These are phyloP conservation scores for Lysandra coridon DNA, from an alignment of 2,888 invertebrate species.

Conservation along the genomic window DNA sequence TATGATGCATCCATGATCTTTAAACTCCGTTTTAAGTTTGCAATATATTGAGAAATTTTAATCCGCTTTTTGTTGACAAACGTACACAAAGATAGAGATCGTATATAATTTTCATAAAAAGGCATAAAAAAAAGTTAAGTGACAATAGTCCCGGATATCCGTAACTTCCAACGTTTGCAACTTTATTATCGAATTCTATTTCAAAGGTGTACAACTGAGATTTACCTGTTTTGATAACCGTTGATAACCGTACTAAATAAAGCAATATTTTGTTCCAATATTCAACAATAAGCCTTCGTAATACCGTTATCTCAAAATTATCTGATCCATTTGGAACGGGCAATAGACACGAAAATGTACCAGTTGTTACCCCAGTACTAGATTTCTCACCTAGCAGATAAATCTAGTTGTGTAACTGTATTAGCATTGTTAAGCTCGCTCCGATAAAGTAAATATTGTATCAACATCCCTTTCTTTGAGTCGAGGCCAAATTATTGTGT, in stretches of 20 bases:
- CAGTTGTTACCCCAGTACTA: not conserved
- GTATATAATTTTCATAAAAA: not conserved
- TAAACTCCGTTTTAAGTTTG: not conserved
- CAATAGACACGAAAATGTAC: constrained; percentile 7
- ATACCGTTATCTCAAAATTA: constrained; percentile 5
- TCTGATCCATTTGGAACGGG: not conserved
- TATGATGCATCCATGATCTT: constrained; percentile 28
- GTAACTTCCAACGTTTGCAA: not conserved
- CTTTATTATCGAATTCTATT: not conserved
- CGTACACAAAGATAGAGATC: not conserved
- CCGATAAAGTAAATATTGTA: constrained; percentile 39
- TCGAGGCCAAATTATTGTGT: constrained; percentile 47
- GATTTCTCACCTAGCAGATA: constrained; percentile 5
- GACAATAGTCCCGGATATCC: constrained; percentile 9
- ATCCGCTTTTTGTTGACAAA: not conserved
- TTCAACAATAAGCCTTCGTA: not conserved
- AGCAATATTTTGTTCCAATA: constrained; percentile 9
- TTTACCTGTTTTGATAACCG: not conserved
- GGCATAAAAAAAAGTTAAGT: not conserved
- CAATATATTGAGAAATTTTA: not conserved
- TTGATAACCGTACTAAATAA: not conserved
- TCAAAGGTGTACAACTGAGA: not conserved
- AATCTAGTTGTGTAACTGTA: constrained; percentile 18
- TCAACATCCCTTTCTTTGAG: constrained; percentile 43
- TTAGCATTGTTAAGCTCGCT: constrained; percentile 34